These are phyloP conservation scores for Sipha maydis DNA, from an alignment of 2,888 invertebrate species.

Conservation along the genomic window DNA sequence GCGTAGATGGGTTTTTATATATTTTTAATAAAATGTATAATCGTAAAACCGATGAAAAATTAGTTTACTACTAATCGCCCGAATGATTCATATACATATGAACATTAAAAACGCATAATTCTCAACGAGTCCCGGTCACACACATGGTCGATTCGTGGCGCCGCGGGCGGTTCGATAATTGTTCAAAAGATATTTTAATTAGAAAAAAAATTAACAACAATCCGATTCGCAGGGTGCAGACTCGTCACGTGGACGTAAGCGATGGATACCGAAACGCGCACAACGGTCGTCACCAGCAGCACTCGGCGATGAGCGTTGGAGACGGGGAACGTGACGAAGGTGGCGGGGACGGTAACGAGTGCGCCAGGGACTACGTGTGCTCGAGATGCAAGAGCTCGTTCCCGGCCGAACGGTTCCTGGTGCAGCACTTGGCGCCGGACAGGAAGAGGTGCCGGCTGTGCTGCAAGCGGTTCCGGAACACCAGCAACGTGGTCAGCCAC, in stretches of 20 bases:
- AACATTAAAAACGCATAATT: too few species aligned
- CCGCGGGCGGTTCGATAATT: too few species aligned
- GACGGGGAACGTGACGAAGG: background rate
- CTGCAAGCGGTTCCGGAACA: constrained; percentile 37
- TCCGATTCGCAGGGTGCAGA: background rate
- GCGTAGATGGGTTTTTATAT: too few species aligned
- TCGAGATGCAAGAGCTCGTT: constrained; percentile 31
- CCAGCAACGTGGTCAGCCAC: constrained; percentile 38
- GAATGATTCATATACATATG: too few species aligned
- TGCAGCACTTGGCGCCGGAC: constrained; percentile 5
- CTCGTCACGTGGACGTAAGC: background rate
- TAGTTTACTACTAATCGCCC: too few species aligned
- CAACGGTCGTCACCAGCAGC: background rate
- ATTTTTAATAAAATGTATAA: too few species aligned
- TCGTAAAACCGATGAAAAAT: too few species aligned
- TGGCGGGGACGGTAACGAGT: background rate
- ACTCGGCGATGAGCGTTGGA: background rate
- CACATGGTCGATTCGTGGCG: too few species aligned
- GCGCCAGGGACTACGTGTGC: constrained; percentile 24
- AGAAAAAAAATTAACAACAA: too few species aligned
- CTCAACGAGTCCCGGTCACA: too few species aligned
- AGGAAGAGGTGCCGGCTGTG: constrained; percentile 23
- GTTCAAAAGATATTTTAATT: too few species aligned
- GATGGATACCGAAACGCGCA: background rate
- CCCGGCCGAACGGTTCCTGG: constrained; percentile 32